Percentiles rank a stretch among this genome's conserved stretches.
These are phyloP conservation scores for Lasioglossum lativentre DNA, from an alignment of 2,888 invertebrate genomes.

Conservation along the genomic window DNA sequence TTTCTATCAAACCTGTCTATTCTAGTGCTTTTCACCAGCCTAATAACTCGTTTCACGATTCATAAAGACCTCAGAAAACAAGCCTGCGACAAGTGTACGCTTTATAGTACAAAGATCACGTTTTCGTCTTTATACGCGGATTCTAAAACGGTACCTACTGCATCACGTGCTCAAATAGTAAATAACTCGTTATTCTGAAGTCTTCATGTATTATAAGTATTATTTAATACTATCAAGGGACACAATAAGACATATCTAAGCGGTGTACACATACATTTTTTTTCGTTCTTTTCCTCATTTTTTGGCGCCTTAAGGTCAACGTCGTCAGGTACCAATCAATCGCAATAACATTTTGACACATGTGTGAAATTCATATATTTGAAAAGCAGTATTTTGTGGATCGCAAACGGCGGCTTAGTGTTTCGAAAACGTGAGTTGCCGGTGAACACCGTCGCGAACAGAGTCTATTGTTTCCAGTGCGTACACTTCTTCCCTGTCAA, in stretches of 20 bases:
- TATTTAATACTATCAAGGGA: slow-evolving; percentile 26
- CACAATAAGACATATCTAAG: slow-evolving; percentile 47
- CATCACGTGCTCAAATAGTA: slow-evolving; percentile 5
- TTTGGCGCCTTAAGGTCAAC: slow-evolving; percentile 16
- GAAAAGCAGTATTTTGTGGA: slow-evolving; percentile 59
- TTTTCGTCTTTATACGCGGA: background rate
- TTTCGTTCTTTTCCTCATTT: background rate
- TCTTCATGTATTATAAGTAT: slow-evolving; percentile 49
- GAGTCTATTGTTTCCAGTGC: slow-evolving; percentile 38
- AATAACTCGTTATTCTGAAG: slow-evolving; percentile 49
- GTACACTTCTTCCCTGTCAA: slow-evolving; percentile 56
- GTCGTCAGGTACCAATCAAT: slow-evolving; percentile 62
- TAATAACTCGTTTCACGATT: slow-evolving; percentile 42
- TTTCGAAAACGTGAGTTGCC: slow-evolving; percentile 26
- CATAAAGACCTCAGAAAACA: slow-evolving; percentile 55
- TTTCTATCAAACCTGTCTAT: slow-evolving; percentile 82
- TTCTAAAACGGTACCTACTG: slow-evolving; percentile 7
- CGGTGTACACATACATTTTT: slow-evolving; percentile 17
- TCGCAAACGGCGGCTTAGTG: slow-evolving; percentile 43
- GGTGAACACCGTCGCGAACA: slow-evolving; percentile 34
- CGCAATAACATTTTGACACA: slow-evolving; percentile 51
- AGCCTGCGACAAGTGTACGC: background rate
- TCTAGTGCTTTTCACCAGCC: slow-evolving; percentile 58
- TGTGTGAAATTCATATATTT: slow-evolving; percentile 69
- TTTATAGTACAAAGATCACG: background rate